phyloP scores from a whole-genome alignment of 2,113 vertebrate genomes.

The Panthera uncia region DNA sequence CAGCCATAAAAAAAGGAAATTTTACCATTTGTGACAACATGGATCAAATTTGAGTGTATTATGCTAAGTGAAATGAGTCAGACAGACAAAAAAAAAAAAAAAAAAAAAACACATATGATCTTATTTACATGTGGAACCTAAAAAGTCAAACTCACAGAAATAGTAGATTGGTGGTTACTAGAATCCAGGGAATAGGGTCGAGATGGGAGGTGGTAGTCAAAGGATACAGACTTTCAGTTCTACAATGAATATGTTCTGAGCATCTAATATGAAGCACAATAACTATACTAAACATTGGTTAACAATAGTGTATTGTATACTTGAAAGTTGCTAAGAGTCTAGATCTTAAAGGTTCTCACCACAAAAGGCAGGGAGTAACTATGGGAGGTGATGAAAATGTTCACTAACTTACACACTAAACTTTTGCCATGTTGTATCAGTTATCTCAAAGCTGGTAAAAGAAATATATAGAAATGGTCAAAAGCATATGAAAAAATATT shows the following conservation, averaged over 20 bases:
- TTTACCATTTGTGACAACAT: background rate
- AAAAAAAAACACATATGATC: background rate
- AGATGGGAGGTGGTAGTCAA: background rate
- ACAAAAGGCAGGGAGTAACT: background rate
- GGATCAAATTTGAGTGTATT: background rate
- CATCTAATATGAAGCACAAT: background rate
- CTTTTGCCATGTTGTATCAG: background rate
- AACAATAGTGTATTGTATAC: background rate
- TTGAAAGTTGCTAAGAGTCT: background rate
- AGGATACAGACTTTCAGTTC: background rate
- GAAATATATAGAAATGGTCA: background rate
- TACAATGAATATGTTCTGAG: background rate
- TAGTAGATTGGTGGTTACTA: background rate
- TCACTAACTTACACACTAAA: background rate
- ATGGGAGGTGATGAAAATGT: background rate
- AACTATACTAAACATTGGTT: background rate
- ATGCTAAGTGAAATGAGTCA: background rate
- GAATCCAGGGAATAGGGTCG: background rate
- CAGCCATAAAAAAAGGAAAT: background rate
- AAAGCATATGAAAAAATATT: background rate
- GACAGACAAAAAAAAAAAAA: background rate
- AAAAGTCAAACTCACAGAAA: background rate
- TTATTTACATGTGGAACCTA: background rate
- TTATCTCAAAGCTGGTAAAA: background rate
- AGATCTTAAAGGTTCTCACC: background rate